Base-by-base conservation (phyloP, 1,140 invertebrate genomes). In the Brachionus rubens region DNA sequence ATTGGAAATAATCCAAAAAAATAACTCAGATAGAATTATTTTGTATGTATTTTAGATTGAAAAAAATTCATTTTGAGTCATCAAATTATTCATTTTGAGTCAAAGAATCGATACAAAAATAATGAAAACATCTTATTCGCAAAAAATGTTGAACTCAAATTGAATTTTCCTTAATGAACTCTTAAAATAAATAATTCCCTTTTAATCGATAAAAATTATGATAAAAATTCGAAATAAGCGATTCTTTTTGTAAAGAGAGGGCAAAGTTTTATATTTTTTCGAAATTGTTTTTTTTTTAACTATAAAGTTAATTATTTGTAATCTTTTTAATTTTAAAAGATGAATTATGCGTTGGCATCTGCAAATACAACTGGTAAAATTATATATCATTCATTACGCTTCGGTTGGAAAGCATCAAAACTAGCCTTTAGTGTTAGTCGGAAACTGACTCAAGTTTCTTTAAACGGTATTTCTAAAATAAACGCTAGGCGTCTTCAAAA, bases 401-500 rank as follows among this genome's bases (percentile, higher is more conserved):
- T 52, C 48, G 48, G 48, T 52, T 52, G 48, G 48, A 52, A 52
- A 26, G 48, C 48, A 52, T 26, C 48, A 19, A 52, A 52, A 52
- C 48, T 52, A 52, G 48, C 48, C 21, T 52, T 52, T 52, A 52
- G 48, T 52, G 48, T 9, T 19, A 52, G 52, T 54, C 33, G 52
- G 52, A 54, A 54, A 54, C 33, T 54, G 52, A 54, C 52, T 54
- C 24, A 28, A 54, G 26, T 54, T 54, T 54, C 24, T 54, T 1
- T 28, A 54, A 28, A 54, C 52, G 52, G 52, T 28, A 54, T 54
- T 54, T 54, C 52, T 54, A 54, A 54, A 54, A 54, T 30, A 54
- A 54, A 54, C 52, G 52, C 28, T 28, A 54, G 26, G 52, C 52
- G 52, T 28, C 52, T 54, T 54, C 52, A 54, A 54, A 54, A 54